phyloP scores from a whole-genome alignment of 2,113 vertebrate genomes.

The Rhipidura dahli region DNA sequence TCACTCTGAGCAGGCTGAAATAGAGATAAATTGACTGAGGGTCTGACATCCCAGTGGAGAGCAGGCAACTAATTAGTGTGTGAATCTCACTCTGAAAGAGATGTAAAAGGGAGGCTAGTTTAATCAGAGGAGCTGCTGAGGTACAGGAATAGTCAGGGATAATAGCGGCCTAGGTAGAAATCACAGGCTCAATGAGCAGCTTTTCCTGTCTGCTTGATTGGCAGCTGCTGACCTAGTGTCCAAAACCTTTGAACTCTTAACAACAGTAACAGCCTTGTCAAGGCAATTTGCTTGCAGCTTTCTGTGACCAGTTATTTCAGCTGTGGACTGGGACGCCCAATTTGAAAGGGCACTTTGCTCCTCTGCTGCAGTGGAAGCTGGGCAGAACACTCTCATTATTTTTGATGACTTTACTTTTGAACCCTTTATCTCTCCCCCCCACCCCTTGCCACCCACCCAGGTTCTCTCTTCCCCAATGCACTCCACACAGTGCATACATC shows the following conservation, averaged over 20 bases:
- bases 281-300: conserved; percentile 78
- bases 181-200: conserved; percentile 78
- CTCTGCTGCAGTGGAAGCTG: conserved; percentile 56
- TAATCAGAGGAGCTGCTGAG: conserved; percentile 84
- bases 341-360: conserved; percentile 66
- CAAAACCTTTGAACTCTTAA: conserved; percentile 78
- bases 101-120: conserved; percentile 85
- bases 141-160: conserved; percentile 80
- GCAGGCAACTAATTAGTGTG: conserved; percentile 89
- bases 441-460: neutral
- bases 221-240: conserved; percentile 81
- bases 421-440: neutral
- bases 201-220: conserved; percentile 80
- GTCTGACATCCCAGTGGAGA: conserved; percentile 88
- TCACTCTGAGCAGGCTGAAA: conserved; percentile 87
- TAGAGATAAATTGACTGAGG: conserved; percentile 91
- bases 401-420: conserved; percentile 72
- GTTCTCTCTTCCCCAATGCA: neutral
- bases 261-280: conserved; percentile 77
- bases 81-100: conserved; percentile 87
- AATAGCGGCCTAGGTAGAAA: conserved; percentile 84
- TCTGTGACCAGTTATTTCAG: conserved; percentile 76
- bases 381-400: conserved; percentile 74
- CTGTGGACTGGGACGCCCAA: conserved; percentile 59
- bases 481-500: neutral